Base-by-base conservation (phyloP, 1,140 invertebrate genomes). In the Aporrectodea caliginosa region DNA sequence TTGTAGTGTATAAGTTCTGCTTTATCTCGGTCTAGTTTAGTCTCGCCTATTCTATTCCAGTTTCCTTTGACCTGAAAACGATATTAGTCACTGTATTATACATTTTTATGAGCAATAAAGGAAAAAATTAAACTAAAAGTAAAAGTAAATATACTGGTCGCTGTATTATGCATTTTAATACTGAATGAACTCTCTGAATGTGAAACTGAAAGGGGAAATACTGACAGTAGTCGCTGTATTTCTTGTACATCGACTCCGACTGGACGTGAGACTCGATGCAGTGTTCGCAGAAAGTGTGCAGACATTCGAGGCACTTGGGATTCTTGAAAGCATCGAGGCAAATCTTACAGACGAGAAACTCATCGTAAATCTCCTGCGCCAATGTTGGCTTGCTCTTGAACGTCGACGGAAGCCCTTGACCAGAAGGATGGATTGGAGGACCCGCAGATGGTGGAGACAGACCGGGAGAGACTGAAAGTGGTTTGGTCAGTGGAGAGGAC, bases 261-360 rank as follows among this genome's bases (percentile, higher is more conserved):
- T 85, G 83, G n/a, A 86, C 84, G 73, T 88, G 87, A 79, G 86
- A 87, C 75, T 88, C 86, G 80, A 88, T 85, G 85, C 95, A 97
- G 72, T 91, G 90, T 89, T 96, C 94, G 89, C 95, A 97, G 89
- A 95, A 97, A 0, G 94, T 94, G 90, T 97, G 95, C 83, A 98
- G 91, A 88, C 96, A 98, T 83, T 93, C 93, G 81, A 98, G 90
- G 78, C 97, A 92, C 83, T 94, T 91, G 73, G 95, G 87, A 93
- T 83, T 81, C 29, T 82, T 82, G 73, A 85, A 84, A 1, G 85
- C 84, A 72, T 87, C 86, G 31, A 87, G 80, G 79, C 87, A 88
- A 31, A 88, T 86, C 77, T 87, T 87, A 79, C 87, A 88, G 2
- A 83, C 84, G n/a, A 88, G 82, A 78, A 87, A 87, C 78, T 87